Percentiles rank a stretch among this genome's conserved stretches.
These are phyloP conservation scores for Natrix natrix DNA, from an alignment of 2,797 vertebrate genomes.

Conservation along the genomic window DNA sequence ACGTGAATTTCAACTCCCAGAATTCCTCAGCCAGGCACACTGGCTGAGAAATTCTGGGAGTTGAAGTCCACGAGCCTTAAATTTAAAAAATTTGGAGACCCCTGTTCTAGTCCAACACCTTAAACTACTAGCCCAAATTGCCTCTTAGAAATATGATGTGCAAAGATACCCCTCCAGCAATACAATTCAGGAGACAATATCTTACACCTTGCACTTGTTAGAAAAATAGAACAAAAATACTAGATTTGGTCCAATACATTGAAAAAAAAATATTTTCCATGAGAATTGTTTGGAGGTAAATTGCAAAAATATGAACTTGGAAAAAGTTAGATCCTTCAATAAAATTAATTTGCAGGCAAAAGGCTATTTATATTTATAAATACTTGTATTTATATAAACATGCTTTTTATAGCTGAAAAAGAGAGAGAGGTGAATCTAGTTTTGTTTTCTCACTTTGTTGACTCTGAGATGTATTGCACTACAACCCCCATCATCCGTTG, in stretches of 20 bases:
- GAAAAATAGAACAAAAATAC: neutral
- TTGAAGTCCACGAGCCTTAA: neutral
- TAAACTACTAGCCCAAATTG: neutral
- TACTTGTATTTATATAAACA: neutral
- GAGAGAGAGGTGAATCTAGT: neutral
- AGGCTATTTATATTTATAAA: neutral
- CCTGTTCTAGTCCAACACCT: neutral
- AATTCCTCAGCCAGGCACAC: neutral
- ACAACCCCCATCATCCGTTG: neutral
- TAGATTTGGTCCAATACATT: neutral
- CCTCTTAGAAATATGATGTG: neutral
- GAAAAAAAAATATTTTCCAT: neutral
- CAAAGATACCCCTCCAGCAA: neutral
- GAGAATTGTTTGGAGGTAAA: neutral
- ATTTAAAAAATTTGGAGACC: neutral
- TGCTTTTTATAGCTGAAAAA: neutral
- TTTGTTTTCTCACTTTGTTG: neutral
- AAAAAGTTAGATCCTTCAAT: neutral
- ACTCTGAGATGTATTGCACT: neutral
- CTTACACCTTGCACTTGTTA: neutral
- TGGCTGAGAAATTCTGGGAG: neutral
- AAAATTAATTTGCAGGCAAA: neutral
- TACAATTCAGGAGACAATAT: neutral
- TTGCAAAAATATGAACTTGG: neutral
- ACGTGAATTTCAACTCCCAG: neutral